phyloP scores from a whole-genome alignment of 2,797 vertebrate genomes.

The Melanotaenia pygmaea region DNA sequence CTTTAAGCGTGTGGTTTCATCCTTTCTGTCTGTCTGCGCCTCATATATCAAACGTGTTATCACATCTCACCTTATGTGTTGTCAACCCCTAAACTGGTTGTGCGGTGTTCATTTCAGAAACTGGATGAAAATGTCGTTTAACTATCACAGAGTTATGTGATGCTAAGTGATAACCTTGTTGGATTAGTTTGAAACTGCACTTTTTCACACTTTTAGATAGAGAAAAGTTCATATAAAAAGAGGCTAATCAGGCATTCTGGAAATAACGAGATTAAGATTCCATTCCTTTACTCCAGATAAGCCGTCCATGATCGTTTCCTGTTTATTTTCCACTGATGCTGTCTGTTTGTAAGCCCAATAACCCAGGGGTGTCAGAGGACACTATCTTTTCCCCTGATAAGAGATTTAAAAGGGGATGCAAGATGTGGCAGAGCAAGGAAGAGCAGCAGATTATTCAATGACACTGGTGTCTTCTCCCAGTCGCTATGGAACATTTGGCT shows the following conservation, averaged over 20 bases:
- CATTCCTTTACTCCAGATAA: constrained; percentile 71
- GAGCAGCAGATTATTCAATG: constrained; percentile 69
- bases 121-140: not conserved
- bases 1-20: constrained; percentile 1
- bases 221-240: constrained; percentile 44
- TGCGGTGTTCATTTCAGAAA: constrained; percentile 1
- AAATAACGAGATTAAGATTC: constrained; percentile 67
- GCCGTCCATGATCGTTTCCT: constrained; percentile 73
- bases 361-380: constrained; percentile 65
- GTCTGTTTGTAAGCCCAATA: constrained; percentile 54
- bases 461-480: constrained; percentile 71
- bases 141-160: constrained; percentile 5
- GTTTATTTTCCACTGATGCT: constrained; percentile 73
- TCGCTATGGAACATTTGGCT: constrained; percentile 81
- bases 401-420: constrained; percentile 35
- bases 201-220: not conserved
- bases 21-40: constrained; percentile 1
- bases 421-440: constrained; percentile 46
- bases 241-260: constrained; percentile 61
- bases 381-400: constrained; percentile 40
- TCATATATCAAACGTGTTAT: constrained; percentile 3
- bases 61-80: not conserved
- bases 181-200: constrained; percentile 24
- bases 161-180: constrained; percentile 13
- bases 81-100: not conserved